phyloP scores from a whole-genome alignment of 1,140 invertebrate genomes.

The Cherax quadricarinatus region DNA sequence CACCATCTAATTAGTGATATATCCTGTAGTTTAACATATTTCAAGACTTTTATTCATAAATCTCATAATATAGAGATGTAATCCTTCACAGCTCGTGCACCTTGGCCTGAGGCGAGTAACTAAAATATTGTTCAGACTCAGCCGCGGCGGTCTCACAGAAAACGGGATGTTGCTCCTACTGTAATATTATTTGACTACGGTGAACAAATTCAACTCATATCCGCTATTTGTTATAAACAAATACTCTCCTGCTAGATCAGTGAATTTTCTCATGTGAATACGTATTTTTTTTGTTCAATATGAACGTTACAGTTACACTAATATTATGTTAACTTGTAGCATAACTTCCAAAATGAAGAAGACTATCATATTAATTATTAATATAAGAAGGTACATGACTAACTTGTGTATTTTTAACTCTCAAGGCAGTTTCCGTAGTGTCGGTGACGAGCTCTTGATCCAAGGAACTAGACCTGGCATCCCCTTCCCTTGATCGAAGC shows the following conservation, averaged over 20 bases:
- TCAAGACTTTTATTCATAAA: not conserved
- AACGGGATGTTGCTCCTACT: constrained; percentile 25
- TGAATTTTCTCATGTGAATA: not conserved
- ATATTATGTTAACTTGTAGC: too few relatives aligned
- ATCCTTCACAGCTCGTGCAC: constrained; percentile 39
- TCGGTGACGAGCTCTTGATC: too few relatives aligned
- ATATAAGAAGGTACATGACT: too few relatives aligned
- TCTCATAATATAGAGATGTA: not conserved
- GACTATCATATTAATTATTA: too few relatives aligned
- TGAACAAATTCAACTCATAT: not conserved
- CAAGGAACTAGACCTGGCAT: too few relatives aligned
- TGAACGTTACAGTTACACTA: too few relatives aligned
- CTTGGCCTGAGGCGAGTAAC: constrained; percentile 51
- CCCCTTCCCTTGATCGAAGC: too few relatives aligned
- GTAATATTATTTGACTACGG: not conserved
- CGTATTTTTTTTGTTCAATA: too few relatives aligned
- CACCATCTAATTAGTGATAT: not conserved
- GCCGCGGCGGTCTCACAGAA: constrained; percentile 31
- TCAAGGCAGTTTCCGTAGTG: too few relatives aligned
- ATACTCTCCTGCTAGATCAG: not conserved
- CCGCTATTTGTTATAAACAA: not conserved
- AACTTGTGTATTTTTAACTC: too few relatives aligned
- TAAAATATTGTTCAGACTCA: constrained; percentile 60
- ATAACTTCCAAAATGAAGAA: too few relatives aligned
- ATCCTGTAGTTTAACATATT: not conserved